Percentiles rank a stretch among this genome's conserved stretches.
phyloP scores from a whole-genome alignment of 1,140 invertebrate species.

The Pseudomyrmex dendroicus region DNA sequence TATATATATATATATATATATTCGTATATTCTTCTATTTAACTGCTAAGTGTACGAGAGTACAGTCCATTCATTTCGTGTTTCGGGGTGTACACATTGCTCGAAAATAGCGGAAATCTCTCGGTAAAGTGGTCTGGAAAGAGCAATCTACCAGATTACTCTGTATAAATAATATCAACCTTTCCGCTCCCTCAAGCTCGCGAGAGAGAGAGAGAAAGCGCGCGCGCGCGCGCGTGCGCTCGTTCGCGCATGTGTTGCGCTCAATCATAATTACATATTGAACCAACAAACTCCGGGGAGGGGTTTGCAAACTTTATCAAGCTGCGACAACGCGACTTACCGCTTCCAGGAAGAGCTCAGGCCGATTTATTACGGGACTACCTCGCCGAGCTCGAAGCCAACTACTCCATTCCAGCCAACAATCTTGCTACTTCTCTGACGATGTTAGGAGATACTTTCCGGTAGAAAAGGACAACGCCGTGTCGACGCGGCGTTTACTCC shows the following conservation, averaged over 20 bases:
- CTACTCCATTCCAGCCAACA: background rate
- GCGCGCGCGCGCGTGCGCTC: too few relatives aligned
- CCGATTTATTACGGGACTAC: constrained; percentile 49
- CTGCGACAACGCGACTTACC: constrained; percentile 39
- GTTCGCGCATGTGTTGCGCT: background rate
- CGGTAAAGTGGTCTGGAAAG: constrained; percentile 27
- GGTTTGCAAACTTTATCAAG: constrained; percentile 50
- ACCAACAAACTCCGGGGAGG: constrained; percentile 46
- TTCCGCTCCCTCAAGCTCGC: constrained; percentile 1
- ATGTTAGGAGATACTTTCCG: constrained; percentile 11
- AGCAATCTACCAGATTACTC: constrained; percentile 33
- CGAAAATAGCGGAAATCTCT: constrained; percentile 39
- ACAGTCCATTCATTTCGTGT: background rate
- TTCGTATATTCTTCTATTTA: background rate
- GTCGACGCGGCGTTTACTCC: constrained; percentile 9
- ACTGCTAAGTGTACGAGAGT: constrained; percentile 9
- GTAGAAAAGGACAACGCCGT: background rate
- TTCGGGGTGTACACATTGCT: constrained; percentile 66
- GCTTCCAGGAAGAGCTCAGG: constrained; percentile 8
- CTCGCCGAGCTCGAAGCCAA: background rate
- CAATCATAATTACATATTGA: constrained; percentile 56
- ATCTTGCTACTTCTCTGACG: constrained; percentile 5
- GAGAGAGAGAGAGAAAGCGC: too few relatives aligned
- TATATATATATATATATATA: too few relatives aligned
- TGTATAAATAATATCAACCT: constrained; percentile 51